Evolutionary conservation across 1,140 invertebrate species (phyloP).

Genomic region (Bathynomus jamesi): DNA sequence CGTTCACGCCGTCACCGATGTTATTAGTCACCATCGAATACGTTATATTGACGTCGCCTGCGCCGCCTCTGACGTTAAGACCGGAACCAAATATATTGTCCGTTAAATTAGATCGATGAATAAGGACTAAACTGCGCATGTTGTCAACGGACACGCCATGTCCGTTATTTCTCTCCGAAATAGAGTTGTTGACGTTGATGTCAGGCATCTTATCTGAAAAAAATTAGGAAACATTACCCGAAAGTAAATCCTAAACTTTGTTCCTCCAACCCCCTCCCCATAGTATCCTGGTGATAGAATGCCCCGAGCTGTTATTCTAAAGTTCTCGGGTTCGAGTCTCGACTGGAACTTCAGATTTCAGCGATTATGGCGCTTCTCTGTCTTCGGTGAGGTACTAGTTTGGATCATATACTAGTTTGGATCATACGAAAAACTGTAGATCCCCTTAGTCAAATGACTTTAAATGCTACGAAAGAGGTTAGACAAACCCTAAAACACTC

Average conservation of each 20-base stretch:
- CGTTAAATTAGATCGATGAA: constrained; percentile 70
- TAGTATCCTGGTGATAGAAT: too few relatives aligned
- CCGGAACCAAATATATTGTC: constrained; percentile 82
- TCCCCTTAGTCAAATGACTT: too few relatives aligned
- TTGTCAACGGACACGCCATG: constrained; percentile 82
- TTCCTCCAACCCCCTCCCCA: too few relatives aligned
- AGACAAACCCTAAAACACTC: too few relatives aligned
- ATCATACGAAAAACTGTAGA: too few relatives aligned
- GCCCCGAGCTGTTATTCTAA: too few relatives aligned
- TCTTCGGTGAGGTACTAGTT: too few relatives aligned
- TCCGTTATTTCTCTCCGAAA: constrained; percentile 81
- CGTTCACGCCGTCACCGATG: constrained; percentile 57
- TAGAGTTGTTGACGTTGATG: constrained; percentile 73
- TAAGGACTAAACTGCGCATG: constrained; percentile 66
- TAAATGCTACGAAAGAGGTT: too few relatives aligned
- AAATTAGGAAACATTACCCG: constrained; percentile 16
- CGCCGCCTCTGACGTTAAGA: constrained; percentile 72
- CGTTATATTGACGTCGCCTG: constrained; percentile 87
- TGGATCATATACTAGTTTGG: too few relatives aligned
- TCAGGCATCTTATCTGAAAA: constrained; percentile 68
- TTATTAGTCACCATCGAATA: constrained; percentile 82
- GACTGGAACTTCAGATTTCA: too few relatives aligned
- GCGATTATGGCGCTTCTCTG: too few relatives aligned
- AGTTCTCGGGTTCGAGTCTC: too few relatives aligned
- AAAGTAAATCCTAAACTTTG: constrained; percentile 4